Base-by-base conservation (phyloP, 2,888 invertebrate genomes). In the Drosophila mulleri region DNA sequence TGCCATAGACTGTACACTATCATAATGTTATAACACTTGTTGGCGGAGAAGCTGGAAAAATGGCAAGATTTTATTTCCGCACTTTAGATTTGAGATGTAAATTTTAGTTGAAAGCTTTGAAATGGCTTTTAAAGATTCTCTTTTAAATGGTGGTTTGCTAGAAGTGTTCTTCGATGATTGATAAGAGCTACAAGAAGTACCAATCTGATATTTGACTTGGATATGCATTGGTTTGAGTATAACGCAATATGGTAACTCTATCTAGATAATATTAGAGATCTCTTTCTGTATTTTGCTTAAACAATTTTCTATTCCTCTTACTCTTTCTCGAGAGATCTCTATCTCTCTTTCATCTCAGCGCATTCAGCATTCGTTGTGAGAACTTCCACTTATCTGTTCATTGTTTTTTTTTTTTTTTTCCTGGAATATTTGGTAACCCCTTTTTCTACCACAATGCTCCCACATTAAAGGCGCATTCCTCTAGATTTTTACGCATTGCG, bases 391-490 rank as follows among this genome's bases (percentile, higher is more conserved):
- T 6, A 18, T n/a, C 57, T n/a, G 16, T 16, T 11, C 5, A 37
- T 52, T 23, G 26, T 1, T 5, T 20, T 50, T 20, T 16, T 5
- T 20, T 50, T 20, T 16, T 16, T 26, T 23, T 9, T 14, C 11
- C 20, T 47, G 23, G 20, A 2, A n/a, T 37, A 14, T 58, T 45
- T 60, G 54, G 54, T 39, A 67, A 68, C 42, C 56, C 54, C 58
- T 62, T 70, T 70, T 56, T 20, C 47, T 37, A 60, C 57, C 66
- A 37, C 67, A 74, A 57, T 53, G 45, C 42, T 44, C 57, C 37
- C 39, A 39, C 50, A 70, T 62, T 70, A 47, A 66, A 70, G 60
- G 60, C 65, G 45, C 70, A 75, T 66, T 66, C 50, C 45, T 35
- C 14, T 44, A 18, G 48, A 54, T 16, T 57, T 56, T 48, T 37